Conservation (phyloP, 1,140 invertebrate genomes). For the Tenebrio molitor region DNA sequence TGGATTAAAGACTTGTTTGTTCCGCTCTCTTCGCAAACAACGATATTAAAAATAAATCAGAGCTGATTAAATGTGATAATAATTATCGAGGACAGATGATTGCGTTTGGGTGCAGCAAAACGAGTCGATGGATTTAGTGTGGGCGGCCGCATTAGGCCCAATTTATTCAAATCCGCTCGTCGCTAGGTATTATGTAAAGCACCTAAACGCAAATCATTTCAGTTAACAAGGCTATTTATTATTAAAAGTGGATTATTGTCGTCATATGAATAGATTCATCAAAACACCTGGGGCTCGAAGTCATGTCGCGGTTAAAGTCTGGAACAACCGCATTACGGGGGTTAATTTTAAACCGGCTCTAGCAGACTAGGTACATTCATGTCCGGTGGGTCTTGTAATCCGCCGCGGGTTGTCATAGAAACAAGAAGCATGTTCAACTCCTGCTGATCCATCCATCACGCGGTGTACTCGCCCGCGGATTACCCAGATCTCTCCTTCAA, state of each 20-base stretch:
- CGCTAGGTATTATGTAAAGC: conserved; percentile 8
- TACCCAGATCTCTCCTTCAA: background rate
- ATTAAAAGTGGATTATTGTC: conserved; percentile 16
- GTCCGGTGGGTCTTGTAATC: conserved; percentile 31
- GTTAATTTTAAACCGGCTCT: conserved; percentile 28
- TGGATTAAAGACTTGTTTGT: too few species aligned
- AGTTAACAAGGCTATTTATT: conserved; percentile 29
- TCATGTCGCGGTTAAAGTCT: conserved; percentile 21
- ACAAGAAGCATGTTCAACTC: conserved; percentile 17
- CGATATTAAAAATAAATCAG: too few species aligned
- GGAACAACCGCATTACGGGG: conserved; percentile 20
- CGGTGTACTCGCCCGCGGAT: background rate
- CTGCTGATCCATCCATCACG: conserved; percentile 32
- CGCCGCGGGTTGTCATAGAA: conserved; percentile 23
- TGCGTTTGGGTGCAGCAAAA: too few species aligned
- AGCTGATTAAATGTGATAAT: too few species aligned
- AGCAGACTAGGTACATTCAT: conserved; percentile 1
- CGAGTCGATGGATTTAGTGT: background rate
- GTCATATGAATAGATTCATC: conserved; percentile 8
- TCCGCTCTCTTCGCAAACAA: too few species aligned
- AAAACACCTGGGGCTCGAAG: conserved; percentile 26
- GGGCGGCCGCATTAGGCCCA: background rate
- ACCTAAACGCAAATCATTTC: conserved; percentile 12
- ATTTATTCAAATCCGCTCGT: background rate
- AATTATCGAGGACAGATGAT: too few species aligned